Conservation (phyloP, 2,113 vertebrate species). For the Pleuronectes platessa region DNA sequence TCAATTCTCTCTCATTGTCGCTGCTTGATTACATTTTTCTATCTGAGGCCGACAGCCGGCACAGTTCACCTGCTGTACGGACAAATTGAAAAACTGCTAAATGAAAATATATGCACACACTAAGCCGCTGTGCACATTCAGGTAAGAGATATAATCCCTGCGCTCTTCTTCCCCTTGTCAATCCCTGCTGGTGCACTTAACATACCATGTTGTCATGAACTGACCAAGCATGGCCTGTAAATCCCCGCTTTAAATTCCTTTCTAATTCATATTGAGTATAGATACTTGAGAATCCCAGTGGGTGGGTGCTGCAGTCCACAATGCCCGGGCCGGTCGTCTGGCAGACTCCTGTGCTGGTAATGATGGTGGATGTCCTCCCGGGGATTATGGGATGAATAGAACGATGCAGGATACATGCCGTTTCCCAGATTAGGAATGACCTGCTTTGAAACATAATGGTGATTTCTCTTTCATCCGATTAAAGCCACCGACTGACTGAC, state of each 20-base stretch:
- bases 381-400: slow-evolving; percentile 69
- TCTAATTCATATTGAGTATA: slow-evolving; percentile 47
- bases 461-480: slow-evolving; percentile 72
- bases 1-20: neutral
- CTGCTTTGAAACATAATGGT: slow-evolving; percentile 75
- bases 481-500: slow-evolving; percentile 67
- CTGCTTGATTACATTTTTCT: slow-evolving; percentile 4
- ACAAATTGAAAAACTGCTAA: neutral
- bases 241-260: slow-evolving; percentile 47
- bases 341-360: slow-evolving; percentile 34
- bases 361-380: slow-evolving; percentile 45
- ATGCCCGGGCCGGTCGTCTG: slow-evolving; percentile 34
- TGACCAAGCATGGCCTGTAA: slow-evolving; percentile 40
- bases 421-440: slow-evolving; percentile 77
- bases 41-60: neutral
- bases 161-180: neutral
- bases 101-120: slow-evolving; percentile 23
- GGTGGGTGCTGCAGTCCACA: slow-evolving; percentile 31
- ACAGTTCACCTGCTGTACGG: slow-evolving; percentile 16
- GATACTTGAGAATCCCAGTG: slow-evolving; percentile 26
- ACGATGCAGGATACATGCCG: slow-evolving; percentile 64
- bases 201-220: slow-evolving; percentile 25
- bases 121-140: slow-evolving; percentile 37
- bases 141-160: slow-evolving; percentile 39
- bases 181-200: slow-evolving; percentile 24